A percentile compares a stretch with the other conserved stretches of the same genome.
Conservation (phyloP, 2,888 invertebrate species). For the Amiota communis region DNA sequence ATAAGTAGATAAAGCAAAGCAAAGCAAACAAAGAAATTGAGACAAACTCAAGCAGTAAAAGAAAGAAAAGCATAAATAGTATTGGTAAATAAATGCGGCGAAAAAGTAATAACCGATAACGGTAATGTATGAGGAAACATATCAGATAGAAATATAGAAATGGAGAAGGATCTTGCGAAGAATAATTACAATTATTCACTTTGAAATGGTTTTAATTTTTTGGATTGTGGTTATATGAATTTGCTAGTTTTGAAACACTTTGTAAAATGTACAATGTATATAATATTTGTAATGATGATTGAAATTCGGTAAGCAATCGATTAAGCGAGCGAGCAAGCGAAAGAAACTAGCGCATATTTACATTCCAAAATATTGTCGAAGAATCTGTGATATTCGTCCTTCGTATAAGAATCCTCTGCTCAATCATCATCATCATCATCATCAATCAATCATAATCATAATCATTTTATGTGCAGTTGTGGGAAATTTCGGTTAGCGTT, state of each 20-base stretch:
- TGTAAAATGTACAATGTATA: background rate
- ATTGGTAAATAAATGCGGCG: background rate
- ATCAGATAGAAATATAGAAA: too few relatives aligned
- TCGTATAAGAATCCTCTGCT: conserved; percentile 74
- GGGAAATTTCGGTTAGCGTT: conserved; percentile 21
- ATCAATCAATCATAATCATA: too few relatives aligned
- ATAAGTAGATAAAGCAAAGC: background rate
- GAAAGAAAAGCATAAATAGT: conserved; percentile 2
- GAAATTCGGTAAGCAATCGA: background rate
- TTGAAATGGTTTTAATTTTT: too few relatives aligned
- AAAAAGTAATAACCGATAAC: background rate
- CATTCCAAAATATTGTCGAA: conserved; percentile 87
- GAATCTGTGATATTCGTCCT: conserved; percentile 86
- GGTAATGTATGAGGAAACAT: background rate
- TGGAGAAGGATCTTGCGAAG: too few relatives aligned
- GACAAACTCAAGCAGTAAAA: background rate
- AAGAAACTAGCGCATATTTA: conserved; percentile 73
- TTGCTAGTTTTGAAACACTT: too few relatives aligned
- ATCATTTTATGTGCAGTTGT: too few relatives aligned
- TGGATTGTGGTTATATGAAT: too few relatives aligned
- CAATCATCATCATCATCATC: too few relatives aligned
- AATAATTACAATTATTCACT: too few relatives aligned
- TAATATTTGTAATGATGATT: background rate
- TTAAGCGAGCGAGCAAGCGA: background rate
- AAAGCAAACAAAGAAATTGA: background rate